Base-by-base conservation (phyloP, 2,113 vertebrate species). In the Anoplopoma fimbria region DNA sequence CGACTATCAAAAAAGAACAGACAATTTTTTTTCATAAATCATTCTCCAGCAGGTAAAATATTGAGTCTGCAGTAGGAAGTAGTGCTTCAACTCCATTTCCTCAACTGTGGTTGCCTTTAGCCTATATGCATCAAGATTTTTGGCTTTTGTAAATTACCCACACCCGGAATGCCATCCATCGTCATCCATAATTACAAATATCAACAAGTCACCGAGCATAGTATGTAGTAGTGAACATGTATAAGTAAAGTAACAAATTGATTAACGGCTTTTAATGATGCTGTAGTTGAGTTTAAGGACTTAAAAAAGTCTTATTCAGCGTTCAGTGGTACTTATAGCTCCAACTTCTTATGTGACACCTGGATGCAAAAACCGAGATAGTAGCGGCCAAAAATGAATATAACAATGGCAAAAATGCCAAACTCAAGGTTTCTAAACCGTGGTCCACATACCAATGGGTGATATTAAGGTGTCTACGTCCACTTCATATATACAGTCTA, bases 41-140 rank as follows among this genome's bases (percentile, higher is more conserved):
- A 25, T 65, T 21, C 12, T 69, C 8, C 7, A 51, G 33, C 34
- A 4, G 12, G 45, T 61, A 51, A 42, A 55, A n/a, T n/a, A n/a
- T 2, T 25, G 38, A 70, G 15, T 64, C 70, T 81, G 63, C 57
- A 81, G n/a, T 69, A 40, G 9, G 3, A 13, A 49, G 21, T 58
- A n/a, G 4, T 64, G 36, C 38, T 53, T 38, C 23, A 25, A 57
- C 68, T 60, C n/a, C 4, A 9, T 42, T 78, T 33, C 10, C 17
- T 21, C 15, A 17, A 21, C 15, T 47, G 51, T 51, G n/a, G 8
- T n/a, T 47, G 17, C 40, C 23, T 64, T 34, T 53, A 19, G 51
- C 12, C 2, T 47, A 15, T 29, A 2, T 53, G n/a, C 21, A 49
- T 60, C 23, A 29, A n/a, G 14, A 19, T 15, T 23, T 49, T 7